A percentile compares a stretch with the other conserved stretches of the same genome.
phyloP scores from a whole-genome alignment of 64 coral and sea anemone species.

The Actinia tenebrosa region DNA sequence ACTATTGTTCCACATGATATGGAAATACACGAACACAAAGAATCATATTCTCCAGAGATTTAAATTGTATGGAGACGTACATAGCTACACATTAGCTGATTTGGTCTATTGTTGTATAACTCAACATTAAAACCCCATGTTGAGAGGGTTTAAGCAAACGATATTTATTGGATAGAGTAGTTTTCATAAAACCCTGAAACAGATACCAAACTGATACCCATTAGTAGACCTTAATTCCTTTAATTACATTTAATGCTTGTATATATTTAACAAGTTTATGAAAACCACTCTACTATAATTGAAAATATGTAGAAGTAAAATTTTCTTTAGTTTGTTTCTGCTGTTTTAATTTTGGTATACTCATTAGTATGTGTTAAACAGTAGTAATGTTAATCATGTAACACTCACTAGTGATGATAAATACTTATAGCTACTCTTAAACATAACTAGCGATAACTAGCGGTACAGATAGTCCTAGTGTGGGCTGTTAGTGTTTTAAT shows the following conservation, averaged over 20 bases:
- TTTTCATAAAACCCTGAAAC: background rate
- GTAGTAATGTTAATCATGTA: too few relatives aligned
- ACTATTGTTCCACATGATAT: background rate
- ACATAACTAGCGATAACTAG: too few relatives aligned
- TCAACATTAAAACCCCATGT: background rate
- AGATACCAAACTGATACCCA: background rate
- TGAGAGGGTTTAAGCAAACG: background rate
- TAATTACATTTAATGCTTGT: too few relatives aligned
- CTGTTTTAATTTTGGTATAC: too few relatives aligned
- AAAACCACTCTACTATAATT: background rate
- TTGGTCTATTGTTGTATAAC: background rate
- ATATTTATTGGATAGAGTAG: background rate
- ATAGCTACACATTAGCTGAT: background rate
- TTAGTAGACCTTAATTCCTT: background rate
- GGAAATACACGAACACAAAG: background rate
- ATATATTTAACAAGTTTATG: background rate
- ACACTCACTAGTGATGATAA: too few relatives aligned
- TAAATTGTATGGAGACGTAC: background rate
- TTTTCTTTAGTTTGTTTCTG: too few relatives aligned
- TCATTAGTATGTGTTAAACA: too few relatives aligned
- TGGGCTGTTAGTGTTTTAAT: too few relatives aligned
- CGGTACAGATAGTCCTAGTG: too few relatives aligned
- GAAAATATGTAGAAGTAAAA: background rate
- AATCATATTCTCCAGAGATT: background rate
- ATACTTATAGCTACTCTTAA: too few relatives aligned